Percentiles rank a stretch among this genome's conserved stretches.
phyloP scores from a whole-genome alignment of 2,888 invertebrate genomes.

The Bhutanitis thaidina region DNA sequence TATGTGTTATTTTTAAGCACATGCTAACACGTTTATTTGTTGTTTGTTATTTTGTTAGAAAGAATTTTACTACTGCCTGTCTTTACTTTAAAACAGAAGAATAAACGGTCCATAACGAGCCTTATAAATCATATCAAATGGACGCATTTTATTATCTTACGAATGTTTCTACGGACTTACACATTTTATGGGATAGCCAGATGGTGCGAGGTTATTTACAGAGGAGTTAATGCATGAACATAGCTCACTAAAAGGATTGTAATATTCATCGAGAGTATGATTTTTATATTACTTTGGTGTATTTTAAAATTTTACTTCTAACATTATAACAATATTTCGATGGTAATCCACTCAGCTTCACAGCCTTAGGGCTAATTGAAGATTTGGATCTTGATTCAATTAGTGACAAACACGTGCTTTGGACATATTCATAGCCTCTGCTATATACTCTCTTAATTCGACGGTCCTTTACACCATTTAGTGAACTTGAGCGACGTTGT shows the following conservation, averaged over 20 bases:
- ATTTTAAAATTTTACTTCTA: too few relatives aligned
- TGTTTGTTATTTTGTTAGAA: too few relatives aligned
- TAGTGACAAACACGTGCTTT: too few relatives aligned
- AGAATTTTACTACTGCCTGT: neutral
- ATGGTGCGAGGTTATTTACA: constrained; percentile 1
- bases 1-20: too few relatives aligned
- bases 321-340: neutral
- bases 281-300: neutral
- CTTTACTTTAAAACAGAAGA: neutral
- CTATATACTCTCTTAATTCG: too few relatives aligned
- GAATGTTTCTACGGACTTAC: constrained; percentile 8
- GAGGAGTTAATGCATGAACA: neutral
- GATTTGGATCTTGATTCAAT: too few relatives aligned
- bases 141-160: constrained; percentile 17
- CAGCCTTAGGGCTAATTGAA: too few relatives aligned
- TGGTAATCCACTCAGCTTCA: too few relatives aligned
- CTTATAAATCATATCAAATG: constrained; percentile 12
- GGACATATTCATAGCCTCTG: too few relatives aligned
- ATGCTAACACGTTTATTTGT: too few relatives aligned
- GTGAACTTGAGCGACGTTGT: too few relatives aligned
- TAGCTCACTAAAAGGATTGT: constrained; percentile 1
- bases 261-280: neutral
- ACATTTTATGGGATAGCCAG: constrained; percentile 8
- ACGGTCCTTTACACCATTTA: too few relatives aligned
- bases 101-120: constrained; percentile 4